A percentile compares a stretch with the other conserved stretches of the same genome.
These are phyloP conservation scores for Microcebus jonahi DNA, from an alignment of 2,113 vertebrate species.

Conservation along the genomic window DNA sequence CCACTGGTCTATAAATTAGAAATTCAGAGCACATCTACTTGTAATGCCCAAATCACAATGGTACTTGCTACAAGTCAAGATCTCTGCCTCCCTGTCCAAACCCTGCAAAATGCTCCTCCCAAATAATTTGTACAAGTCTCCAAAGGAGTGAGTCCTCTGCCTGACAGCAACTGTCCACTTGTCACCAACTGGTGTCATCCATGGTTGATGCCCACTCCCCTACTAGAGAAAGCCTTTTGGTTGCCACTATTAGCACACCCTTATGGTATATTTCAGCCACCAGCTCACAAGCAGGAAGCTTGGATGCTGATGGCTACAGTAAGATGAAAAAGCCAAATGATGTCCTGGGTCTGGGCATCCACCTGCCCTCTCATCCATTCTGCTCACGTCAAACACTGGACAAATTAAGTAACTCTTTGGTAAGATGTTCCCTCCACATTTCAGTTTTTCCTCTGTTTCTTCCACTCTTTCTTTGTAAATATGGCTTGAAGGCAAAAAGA, in stretches of 20 bases:
- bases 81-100: not conserved
- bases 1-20: not conserved
- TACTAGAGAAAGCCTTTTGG: not conserved
- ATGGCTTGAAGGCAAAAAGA: conserved; percentile 75
- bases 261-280: not conserved
- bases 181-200: not conserved
- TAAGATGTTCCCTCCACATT: conserved; percentile 21
- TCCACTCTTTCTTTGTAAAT: conserved; percentile 65
- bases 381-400: not conserved
- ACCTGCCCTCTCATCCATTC: not conserved
- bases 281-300: not conserved
- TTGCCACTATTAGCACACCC: not conserved
- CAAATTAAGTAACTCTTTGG: not conserved
- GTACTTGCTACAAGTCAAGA: not conserved
- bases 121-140: not conserved
- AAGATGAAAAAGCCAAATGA: conserved; percentile 23
- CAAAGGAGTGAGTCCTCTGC: not conserved
- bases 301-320: not conserved
- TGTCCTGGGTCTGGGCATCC: not conserved
- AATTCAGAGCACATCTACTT: conserved; percentile 6
- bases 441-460: conserved; percentile 61
- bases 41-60: not conserved
- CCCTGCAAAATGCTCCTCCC: not conserved
- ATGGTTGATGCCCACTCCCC: not conserved
- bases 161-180: not conserved